Evolutionary conservation across 2,797 vertebrate genomes (phyloP).

Genomic region (Pteronotus mesoamericanus): DNA sequence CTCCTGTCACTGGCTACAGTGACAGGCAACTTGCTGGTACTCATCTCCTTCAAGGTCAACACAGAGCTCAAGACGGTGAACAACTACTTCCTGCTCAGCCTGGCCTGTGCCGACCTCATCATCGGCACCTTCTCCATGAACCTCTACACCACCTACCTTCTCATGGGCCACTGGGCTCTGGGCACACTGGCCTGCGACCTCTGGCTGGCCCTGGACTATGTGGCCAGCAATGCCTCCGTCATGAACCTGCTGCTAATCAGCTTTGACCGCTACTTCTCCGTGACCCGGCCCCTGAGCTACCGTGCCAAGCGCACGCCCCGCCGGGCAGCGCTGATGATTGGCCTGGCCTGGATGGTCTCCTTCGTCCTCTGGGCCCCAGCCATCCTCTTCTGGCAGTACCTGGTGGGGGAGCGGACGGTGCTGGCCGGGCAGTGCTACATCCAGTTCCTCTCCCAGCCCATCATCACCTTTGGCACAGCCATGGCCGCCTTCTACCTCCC

Average conservation of each 20-base stretch:
- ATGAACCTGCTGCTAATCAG: constrained; percentile 89
- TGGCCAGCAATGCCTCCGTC: constrained; percentile 87
- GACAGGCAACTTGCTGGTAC: constrained; percentile 85
- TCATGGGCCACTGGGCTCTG: constrained; percentile 85
- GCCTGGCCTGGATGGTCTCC: constrained; percentile 85
- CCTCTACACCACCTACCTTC: constrained; percentile 86
- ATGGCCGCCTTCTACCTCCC: constrained; percentile 88
- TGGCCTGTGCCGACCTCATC: constrained; percentile 86
- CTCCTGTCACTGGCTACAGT: constrained; percentile 85
- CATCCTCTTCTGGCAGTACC: constrained; percentile 87
- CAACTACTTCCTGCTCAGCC: constrained; percentile 87
- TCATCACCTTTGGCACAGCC: constrained; percentile 85
- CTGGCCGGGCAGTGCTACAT: constrained; percentile 80
- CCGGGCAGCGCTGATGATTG: constrained; percentile 82
- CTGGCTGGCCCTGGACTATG: constrained; percentile 87
- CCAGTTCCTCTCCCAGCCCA: constrained; percentile 84
- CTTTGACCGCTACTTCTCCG: constrained; percentile 87
- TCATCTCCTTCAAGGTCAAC: constrained; percentile 87
- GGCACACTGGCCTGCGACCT: constrained; percentile 85
- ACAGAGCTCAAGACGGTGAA: constrained; percentile 85
- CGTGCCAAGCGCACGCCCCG: constrained; percentile 84
- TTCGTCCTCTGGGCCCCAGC: constrained; percentile 87
- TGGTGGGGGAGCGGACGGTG: constrained; percentile 78
- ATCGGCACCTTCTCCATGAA: constrained; percentile 87
- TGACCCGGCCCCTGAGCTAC: constrained; percentile 86